Evolutionary conservation across 2,797 vertebrate species (phyloP), one percentile per base, ranked within the genome.

Genomic region (Acestrorhynchus altus): DNA sequence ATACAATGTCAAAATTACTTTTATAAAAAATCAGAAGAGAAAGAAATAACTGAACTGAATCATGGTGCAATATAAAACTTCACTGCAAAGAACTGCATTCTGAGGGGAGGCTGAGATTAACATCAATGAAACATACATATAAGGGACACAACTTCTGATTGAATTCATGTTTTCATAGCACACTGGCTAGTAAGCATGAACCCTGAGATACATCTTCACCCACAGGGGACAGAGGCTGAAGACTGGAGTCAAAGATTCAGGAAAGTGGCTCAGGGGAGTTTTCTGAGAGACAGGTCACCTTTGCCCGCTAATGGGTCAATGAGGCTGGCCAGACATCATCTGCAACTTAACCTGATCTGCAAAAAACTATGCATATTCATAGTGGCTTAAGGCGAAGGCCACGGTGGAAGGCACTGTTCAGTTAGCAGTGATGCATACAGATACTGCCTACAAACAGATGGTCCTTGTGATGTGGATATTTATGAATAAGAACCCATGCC

Each of bases 281-380:
- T 46, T 4, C 12, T 35, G 67, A 70, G 28, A 31, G 67, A 66
- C 28, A 54, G 77, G 56, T 68, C 77, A 74, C 6, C 9, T 7
- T 31, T 79, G 72, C 78, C 78, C 78, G 46, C 44, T 54, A 56
- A 74, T 72, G 78, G 78, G 78, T 74, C 72, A 79, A 16, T 63
- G 72, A 47, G 42, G 57, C 35, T 44, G 72, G 44, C 46, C 65
- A 79, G 77, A 79, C 77, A 74, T 56, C 70, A 44, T 59, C 71
- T 78, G 77, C 20, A 26, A 57, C 49, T 22, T 22, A 57, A 68
- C 51, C 52, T 68, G 63, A 72, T 60, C 40, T 46, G 31, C 2
- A 35, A 68, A 63, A n/a, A 20, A 11, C 31, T 59, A 52, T 72
- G 51, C 78, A 79, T 79, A 79, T 74, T 79, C 72, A 79, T 79